phyloP scores from a whole-genome alignment of 2,797 vertebrate genomes.

The Echeneis naucrates region DNA sequence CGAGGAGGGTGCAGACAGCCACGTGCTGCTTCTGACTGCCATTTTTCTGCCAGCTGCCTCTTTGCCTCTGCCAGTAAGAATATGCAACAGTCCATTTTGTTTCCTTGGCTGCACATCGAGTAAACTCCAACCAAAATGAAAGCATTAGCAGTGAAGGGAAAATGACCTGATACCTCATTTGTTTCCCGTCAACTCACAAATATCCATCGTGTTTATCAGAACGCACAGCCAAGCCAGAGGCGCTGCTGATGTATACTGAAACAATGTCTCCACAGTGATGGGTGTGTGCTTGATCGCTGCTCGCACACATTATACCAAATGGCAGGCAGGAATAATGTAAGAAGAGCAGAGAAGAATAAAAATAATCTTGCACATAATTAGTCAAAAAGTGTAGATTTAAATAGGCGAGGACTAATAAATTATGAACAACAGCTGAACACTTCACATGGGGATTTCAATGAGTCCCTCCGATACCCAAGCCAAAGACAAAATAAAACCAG shows the following conservation, averaged over 20 bases:
- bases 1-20: neutral
- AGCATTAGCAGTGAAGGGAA: neutral
- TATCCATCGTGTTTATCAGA: neutral
- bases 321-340: neutral
- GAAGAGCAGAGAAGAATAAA: neutral
- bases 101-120: neutral
- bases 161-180: neutral
- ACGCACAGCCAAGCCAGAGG: neutral
- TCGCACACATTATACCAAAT: neutral
- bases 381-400: neutral
- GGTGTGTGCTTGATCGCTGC: neutral
- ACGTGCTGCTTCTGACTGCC: neutral
- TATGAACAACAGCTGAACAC: constrained; percentile 12
- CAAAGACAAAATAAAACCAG: neutral
- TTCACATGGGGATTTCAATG: neutral
- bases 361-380: neutral
- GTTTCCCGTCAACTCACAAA: neutral
- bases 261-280: neutral
- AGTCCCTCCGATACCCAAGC: neutral
- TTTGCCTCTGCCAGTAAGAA: constrained; percentile 15
- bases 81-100: neutral
- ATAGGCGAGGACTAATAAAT: neutral
- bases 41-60: constrained; percentile 1
- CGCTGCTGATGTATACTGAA: neutral
- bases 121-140: neutral